A percentile compares a stretch with the other conserved stretches of the same genome.
phyloP scores from a whole-genome alignment of 2,113 vertebrate species.

The Riparia riparia region DNA sequence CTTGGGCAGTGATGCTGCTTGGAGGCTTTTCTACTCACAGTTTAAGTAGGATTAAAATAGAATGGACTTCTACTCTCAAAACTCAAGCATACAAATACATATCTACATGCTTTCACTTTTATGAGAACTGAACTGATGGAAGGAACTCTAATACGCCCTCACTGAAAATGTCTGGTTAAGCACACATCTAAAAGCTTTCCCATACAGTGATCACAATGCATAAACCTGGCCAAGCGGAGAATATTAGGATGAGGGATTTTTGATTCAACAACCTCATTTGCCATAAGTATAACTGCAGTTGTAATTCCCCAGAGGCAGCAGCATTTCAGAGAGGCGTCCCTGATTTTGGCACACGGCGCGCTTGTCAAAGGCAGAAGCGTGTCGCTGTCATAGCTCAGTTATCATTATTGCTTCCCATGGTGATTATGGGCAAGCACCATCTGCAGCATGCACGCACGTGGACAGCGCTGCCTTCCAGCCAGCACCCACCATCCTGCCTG shows the following conservation, averaged over 20 bases:
- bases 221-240: background rate
- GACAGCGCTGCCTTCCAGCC: background rate
- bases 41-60: conserved; percentile 16
- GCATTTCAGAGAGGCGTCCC: background rate
- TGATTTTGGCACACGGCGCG: background rate
- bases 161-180: background rate
- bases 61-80: background rate
- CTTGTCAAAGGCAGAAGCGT: background rate
- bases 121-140: background rate
- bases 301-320: background rate
- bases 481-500: background rate
- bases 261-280: background rate
- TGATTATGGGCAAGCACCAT: background rate
- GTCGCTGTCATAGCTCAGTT: background rate
- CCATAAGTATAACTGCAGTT: background rate
- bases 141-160: background rate
- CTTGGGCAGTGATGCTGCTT: background rate
- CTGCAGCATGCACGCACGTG: background rate
- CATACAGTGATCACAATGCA: background rate
- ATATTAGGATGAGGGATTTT: background rate
- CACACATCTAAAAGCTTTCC: background rate
- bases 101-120: background rate
- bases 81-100: background rate
- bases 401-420: background rate
- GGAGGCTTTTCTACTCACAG: background rate